Percentiles rank a stretch among this genome's conserved stretches.
Conservation (phyloP, 2,888 invertebrate genomes). For the Acanthosepion lycidas region DNA sequence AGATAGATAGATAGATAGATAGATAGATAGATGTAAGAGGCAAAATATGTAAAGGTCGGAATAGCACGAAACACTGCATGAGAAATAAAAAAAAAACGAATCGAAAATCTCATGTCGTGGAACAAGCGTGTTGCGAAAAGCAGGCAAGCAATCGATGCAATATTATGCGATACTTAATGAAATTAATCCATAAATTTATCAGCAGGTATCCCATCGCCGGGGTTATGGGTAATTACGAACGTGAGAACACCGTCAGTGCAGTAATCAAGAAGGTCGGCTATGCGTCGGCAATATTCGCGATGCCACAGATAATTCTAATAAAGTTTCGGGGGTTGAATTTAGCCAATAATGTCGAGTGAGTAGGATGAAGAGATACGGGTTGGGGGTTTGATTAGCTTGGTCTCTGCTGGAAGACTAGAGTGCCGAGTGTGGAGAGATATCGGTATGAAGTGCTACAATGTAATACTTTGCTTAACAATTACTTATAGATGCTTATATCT, state of each 20-base stretch:
- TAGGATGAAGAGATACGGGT: neutral
- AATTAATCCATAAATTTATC: neutral
- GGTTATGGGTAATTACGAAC: conserved; percentile 33
- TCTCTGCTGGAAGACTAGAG: neutral
- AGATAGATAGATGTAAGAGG: too few relatives aligned
- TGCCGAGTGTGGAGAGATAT: too few relatives aligned
- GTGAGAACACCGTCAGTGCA: neutral
- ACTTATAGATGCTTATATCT: neutral
- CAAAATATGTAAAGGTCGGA: neutral
- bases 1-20: too few relatives aligned
- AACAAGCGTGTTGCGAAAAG: neutral
- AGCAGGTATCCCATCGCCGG: neutral
- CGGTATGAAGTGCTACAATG: neutral
- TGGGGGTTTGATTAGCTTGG: neutral
- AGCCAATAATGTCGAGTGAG: neutral
- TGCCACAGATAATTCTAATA: conserved; percentile 39
- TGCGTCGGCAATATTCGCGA: neutral
- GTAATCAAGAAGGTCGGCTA: neutral
- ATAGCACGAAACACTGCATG: neutral
- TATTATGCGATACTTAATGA: conserved; percentile 22
- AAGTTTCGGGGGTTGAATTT: neutral
- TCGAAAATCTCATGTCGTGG: neutral
- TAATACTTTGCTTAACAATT: neutral
- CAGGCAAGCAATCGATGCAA: neutral
- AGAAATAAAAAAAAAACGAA: neutral